Evolutionary conservation across 2,113 vertebrate genomes (phyloP), one percentile per base, ranked within the genome.

Genomic region (Peromyscus polionotus): DNA sequence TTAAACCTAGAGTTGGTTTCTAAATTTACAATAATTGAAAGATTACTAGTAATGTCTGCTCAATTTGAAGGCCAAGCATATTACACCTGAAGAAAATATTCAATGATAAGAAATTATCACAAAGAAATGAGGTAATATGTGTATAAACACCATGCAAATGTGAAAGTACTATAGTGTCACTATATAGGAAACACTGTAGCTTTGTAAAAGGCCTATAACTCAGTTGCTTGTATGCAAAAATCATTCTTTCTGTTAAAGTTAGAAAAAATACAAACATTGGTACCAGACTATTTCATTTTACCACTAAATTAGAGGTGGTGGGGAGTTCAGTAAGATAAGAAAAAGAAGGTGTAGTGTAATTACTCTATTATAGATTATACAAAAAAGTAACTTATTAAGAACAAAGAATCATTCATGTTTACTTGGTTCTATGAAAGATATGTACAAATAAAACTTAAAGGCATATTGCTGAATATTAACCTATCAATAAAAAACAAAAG

Each of bases 1-100:
- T 95, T 98, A 97, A 95, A 97, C 94, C 88, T 45, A 93, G 63
- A 85, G 72, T 65, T 96, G 94, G 94, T 76, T 97, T 72, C 91
- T 80, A 94, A 36, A 70, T 86, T 97, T 91, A 96, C 0, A 96
- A 42, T 97, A 96, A 97, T 20, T 68, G 45, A 75, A 24, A 77
- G 33, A 96, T 70, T 98, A 91, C 88, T 97, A 92, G 93, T 48
- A 91, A n/a, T 91, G 89, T 94, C 22, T 89, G 36, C 48, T 96
- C 81, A 57, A 48, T 42, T 91, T 68, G 94, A 80, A 92, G 96
- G 51, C 39, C 93, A 0, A 39, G 51, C 19, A 61, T 81, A 94
- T 75, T 94, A 20, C 36, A 93, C 20, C 17, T 61, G 61, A 91
- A 59, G 10, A 75, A 75, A 95, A 94, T 54, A 14, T 88, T 33